Evolutionary conservation across 2,888 invertebrate genomes (phyloP).

Genomic region (Tetramorium bicarinatum): DNA sequence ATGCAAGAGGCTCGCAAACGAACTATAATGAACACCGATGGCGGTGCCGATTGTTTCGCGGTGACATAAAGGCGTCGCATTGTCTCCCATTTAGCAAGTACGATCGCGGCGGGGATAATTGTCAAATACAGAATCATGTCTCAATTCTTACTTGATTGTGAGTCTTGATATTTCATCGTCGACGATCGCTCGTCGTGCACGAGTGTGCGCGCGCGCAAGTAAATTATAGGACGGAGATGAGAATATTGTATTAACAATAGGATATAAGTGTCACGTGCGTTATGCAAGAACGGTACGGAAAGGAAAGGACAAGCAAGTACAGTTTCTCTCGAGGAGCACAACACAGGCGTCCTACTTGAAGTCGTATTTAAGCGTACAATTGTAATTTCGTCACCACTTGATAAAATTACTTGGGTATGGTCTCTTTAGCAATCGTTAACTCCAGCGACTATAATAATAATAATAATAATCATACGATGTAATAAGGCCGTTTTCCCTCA

Average conservation of each 20-base stretch:
- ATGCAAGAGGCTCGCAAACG: constrained; percentile 19
- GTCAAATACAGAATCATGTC: constrained; percentile 39
- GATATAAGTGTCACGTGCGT: constrained; percentile 14
- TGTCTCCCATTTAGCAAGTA: constrained; percentile 39
- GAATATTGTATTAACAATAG: constrained; percentile 52
- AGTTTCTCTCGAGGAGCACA: constrained; percentile 25
- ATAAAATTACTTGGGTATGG: constrained; percentile 16
- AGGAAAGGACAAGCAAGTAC: background rate
- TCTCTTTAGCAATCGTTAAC: background rate
- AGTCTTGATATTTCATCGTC: background rate
- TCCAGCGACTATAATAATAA: background rate
- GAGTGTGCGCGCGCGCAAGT: constrained; percentile 8
- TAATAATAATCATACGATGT: background rate
- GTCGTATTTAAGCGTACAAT: background rate
- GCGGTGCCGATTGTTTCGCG: constrained; percentile 39
- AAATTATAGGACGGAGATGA: constrained; percentile 43
- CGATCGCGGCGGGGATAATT: constrained; percentile 34
- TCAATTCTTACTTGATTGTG: constrained; percentile 30
- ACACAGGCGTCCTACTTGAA: background rate
- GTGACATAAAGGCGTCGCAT: constrained; percentile 49
- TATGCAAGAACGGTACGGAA: constrained; percentile 27
- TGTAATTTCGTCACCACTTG: background rate
- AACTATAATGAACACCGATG: constrained; percentile 24
- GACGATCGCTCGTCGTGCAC: background rate
- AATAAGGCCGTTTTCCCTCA: background rate